phyloP scores from a whole-genome alignment of 2,888 invertebrate genomes.

The Drosophila prolongata region DNA sequence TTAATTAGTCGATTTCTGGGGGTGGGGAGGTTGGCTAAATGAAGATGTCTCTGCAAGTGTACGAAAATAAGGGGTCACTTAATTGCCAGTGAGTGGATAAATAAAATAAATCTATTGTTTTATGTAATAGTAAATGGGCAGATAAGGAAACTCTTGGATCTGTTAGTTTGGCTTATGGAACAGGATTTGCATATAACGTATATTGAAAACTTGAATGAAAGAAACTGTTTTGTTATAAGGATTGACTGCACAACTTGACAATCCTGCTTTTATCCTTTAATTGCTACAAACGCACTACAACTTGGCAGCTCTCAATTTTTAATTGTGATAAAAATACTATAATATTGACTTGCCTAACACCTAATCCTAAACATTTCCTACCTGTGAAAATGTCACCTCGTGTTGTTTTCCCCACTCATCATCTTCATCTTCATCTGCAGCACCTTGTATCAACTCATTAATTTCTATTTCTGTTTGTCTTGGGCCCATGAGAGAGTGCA shows the following conservation, averaged over 20 bases:
- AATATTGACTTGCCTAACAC: not conserved
- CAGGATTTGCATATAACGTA: too few species aligned
- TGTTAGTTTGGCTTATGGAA: too few species aligned
- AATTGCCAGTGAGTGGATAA: not conserved
- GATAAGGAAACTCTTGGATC: too few species aligned
- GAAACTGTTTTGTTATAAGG: too few species aligned
- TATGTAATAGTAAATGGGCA: not conserved
- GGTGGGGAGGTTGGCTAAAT: slow-evolving; percentile 6
- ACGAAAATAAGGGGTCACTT: slow-evolving; percentile 1
- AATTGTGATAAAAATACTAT: slow-evolving; percentile 18
- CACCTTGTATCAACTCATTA: slow-evolving; percentile 74
- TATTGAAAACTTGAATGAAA: too few species aligned
- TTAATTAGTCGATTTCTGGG: slow-evolving; percentile 53
- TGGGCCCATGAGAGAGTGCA: slow-evolving; percentile 56
- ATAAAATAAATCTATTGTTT: not conserved
- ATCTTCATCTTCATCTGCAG: slow-evolving; percentile 4
- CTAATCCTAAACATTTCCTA: not conserved
- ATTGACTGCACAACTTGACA: too few species aligned
- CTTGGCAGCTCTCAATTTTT: not conserved
- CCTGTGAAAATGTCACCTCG: not conserved
- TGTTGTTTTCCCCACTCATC: slow-evolving; percentile 4
- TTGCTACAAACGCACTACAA: not conserved
- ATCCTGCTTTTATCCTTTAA: too few species aligned
- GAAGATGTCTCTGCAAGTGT: slow-evolving; percentile 15
- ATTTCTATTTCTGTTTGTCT: slow-evolving; percentile 76